Conservation (phyloP, 1,140 invertebrate genomes). For the Drosophila saltans region DNA sequence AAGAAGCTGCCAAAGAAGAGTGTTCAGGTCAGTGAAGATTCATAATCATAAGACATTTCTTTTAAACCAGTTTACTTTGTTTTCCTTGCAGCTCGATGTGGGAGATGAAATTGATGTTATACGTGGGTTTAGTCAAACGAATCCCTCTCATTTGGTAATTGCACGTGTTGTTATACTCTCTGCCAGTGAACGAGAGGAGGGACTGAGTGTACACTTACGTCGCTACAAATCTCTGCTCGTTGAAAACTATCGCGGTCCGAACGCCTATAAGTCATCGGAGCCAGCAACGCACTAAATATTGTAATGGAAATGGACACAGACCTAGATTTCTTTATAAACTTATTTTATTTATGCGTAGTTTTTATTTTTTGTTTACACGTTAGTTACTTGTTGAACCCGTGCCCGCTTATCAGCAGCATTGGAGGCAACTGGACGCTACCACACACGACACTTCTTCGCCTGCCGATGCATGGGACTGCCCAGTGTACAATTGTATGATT, state of each 20-base stretch:
- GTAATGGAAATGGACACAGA: neutral
- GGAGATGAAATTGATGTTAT: slow-evolving; percentile 88
- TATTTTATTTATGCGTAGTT: slow-evolving; percentile 18
- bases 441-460: slow-evolving; percentile 82
- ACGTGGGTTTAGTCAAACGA: slow-evolving; percentile 84
- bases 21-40: slow-evolving; percentile 76
- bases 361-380: neutral
- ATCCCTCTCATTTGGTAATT: slow-evolving; percentile 86
- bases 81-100: slow-evolving; percentile 79
- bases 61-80: no score
- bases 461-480: slow-evolving; percentile 86
- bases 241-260: slow-evolving; percentile 85
- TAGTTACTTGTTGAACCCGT: neutral
- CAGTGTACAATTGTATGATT: slow-evolving; percentile 85
- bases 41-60: no score
- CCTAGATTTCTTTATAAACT: slow-evolving; percentile 14
- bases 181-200: slow-evolving; percentile 78
- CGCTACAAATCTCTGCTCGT: slow-evolving; percentile 86
- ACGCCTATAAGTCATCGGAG: slow-evolving; percentile 79
- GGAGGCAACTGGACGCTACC: slow-evolving; percentile 36
- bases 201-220: slow-evolving; percentile 84
- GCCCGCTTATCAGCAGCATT: slow-evolving; percentile 30
- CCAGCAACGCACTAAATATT: slow-evolving; percentile 34
- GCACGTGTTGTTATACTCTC: slow-evolving; percentile 85
- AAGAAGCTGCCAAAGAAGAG: slow-evolving; percentile 87